These are phyloP conservation scores for Gymnorhina tibicen DNA, from an alignment of 2,113 vertebrate genomes.

Conservation along the genomic window DNA sequence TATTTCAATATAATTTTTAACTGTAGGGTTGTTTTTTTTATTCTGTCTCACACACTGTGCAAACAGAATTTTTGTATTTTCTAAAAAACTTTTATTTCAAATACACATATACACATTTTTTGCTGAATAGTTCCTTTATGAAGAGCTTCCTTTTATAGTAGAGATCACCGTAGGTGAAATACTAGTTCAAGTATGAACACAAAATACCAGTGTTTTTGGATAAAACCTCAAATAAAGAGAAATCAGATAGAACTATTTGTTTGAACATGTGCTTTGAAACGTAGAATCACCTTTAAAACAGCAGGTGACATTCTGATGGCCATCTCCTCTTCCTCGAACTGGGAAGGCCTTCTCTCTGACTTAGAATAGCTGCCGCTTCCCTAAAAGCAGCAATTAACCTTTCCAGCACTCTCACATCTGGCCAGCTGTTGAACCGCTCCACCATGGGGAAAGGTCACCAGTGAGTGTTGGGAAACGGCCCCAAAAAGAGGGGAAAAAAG, in stretches of 20 bases:
- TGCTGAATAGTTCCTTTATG: not conserved
- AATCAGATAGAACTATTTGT: not conserved
- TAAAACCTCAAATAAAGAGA: not conserved
- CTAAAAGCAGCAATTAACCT: not conserved
- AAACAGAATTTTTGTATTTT: not conserved
- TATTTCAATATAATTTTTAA: slow-evolving; percentile 8
- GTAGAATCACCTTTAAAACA: not conserved
- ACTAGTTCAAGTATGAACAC: not conserved
- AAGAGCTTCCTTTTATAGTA: not conserved
- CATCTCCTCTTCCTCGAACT: not conserved
- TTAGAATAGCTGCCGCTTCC: not conserved
- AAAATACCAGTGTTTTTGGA: not conserved
- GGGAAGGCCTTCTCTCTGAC: not conserved
- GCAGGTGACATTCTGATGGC: not conserved
- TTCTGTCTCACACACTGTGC: not conserved
- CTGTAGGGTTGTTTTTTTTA: not conserved
- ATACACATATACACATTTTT: not conserved
- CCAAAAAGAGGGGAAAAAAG: not conserved
- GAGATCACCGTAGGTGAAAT: not conserved
- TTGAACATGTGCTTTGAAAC: not conserved
- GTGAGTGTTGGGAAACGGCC: not conserved
- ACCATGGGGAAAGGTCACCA: not conserved
- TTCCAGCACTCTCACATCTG: not conserved
- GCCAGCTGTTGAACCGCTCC: not conserved
- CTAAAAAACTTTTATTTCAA: not conserved